Base-by-base conservation (phyloP, 2,113 vertebrate species). In the Periophthalmodon schlosseri region DNA sequence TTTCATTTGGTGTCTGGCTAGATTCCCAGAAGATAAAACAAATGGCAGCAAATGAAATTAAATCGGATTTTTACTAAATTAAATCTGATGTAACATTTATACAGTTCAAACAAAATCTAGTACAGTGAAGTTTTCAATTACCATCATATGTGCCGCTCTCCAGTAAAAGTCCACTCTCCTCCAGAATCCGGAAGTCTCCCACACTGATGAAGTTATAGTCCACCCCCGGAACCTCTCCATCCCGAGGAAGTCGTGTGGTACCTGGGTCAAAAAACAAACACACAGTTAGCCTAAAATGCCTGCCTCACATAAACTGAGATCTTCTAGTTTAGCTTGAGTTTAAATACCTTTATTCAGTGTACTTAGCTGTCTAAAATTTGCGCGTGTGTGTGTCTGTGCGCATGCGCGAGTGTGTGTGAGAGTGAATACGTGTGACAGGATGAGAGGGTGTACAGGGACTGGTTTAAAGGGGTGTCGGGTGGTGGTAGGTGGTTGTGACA, bases 151-250 rank as follows among this genome's bases (percentile, higher is more conserved):
- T 99, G 67, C 98, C 98, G 66, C 97, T 99, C 92, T 99, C 98
- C 75, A 99, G 93, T 10, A 99, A 93, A 47, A 97, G 95, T 80
- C 97, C 97, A 4, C 96, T 98, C 88, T 98, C 97, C 89, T 99
- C 98, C 89, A 99, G 92, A 8, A 95, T 95, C 89, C 96, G 95
- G 76, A 99, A 99, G 79, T 99, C 97, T 60, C 96, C 96, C 68
- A 98, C 93, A 61, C 95, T 95, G 94, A 99, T 99, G 89, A 99
- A 99, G 91, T 99, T 99, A 92, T 99, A 99, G 92, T 99, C 98
- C 82, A 99, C 96, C 10, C 97, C 98, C 14, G 98, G 97, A 56
- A 99, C 97, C 87, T 99, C 98, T 16, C 95, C 97, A 34, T 99
- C 97, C 80, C 98, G 95, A 82, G 98, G 98, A 83, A 96, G 94